A percentile compares a stretch with the other conserved stretches of the same genome.
phyloP scores from a whole-genome alignment of 2,888 invertebrate species.

The Drosophila formosana region DNA sequence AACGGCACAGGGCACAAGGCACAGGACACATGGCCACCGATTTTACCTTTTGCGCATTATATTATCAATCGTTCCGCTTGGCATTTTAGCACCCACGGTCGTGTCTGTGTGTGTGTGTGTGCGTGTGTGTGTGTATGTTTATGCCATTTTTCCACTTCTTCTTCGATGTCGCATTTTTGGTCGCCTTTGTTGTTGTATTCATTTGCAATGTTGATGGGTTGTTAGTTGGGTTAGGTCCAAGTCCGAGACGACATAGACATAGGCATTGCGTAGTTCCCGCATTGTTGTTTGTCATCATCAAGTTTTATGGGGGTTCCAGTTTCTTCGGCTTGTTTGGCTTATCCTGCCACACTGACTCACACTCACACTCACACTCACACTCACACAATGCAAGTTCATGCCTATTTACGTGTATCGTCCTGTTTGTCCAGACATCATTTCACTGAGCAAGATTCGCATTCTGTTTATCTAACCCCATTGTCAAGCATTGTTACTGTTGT shows the following conservation, averaged over 20 bases:
- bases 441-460: constrained; percentile 27
- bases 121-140: constrained; percentile 48
- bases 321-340: constrained; percentile 49
- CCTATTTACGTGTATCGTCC: constrained; percentile 55
- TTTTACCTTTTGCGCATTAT: constrained; percentile 63
- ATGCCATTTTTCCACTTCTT: constrained; percentile 44
- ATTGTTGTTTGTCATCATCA: constrained; percentile 72
- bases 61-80: constrained; percentile 79
- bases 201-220: constrained; percentile 50
- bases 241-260: constrained; percentile 22
- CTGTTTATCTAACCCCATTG: constrained; percentile 39
- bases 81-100: constrained; percentile 74
- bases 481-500: not conserved
- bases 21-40: constrained; percentile 59
- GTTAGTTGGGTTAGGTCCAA: constrained; percentile 69
- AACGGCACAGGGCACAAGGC: constrained; percentile 13
- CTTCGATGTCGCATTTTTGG: constrained; percentile 7
- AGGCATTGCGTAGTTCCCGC: constrained; percentile 38
- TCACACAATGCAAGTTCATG: constrained; percentile 62
- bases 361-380: not conserved
- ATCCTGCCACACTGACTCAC: constrained; percentile 41
- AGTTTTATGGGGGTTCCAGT: constrained; percentile 68
- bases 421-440: constrained; percentile 49
- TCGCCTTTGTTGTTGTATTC: constrained; percentile 19
- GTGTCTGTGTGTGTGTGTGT: constrained; percentile 24